Evolutionary conservation across 2,888 invertebrate species (phyloP).

Genomic region (Eupelmus urozonus): DNA sequence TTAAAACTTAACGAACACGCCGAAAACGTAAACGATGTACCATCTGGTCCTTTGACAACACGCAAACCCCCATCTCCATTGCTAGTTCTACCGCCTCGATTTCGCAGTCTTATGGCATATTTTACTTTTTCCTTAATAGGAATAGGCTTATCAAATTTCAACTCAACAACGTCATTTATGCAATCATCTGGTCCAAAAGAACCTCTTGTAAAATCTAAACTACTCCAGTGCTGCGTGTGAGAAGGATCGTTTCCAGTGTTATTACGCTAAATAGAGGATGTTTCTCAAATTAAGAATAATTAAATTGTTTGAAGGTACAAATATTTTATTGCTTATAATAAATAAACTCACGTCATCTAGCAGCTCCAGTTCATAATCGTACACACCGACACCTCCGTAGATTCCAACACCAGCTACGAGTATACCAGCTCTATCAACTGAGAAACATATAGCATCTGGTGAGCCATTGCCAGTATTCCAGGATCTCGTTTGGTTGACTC

Average conservation of each 20-base stretch:
- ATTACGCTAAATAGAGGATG: slow-evolving; percentile 74
- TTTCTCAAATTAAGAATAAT: slow-evolving; percentile 15
- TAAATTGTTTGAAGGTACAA: slow-evolving; percentile 16
- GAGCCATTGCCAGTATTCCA: slow-evolving; percentile 99
- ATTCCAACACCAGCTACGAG: slow-evolving; percentile 93
- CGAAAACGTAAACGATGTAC: slow-evolving; percentile 92
- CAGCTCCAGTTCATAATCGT: slow-evolving; percentile 94
- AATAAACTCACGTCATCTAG: slow-evolving; percentile 84
- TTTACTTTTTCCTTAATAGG: slow-evolving; percentile 92
- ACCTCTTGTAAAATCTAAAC: slow-evolving; percentile 90
- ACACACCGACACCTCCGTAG: slow-evolving; percentile 92
- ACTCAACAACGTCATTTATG: slow-evolving; percentile 91
- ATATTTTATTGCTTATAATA: slow-evolving; percentile 18
- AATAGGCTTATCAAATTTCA: slow-evolving; percentile 93
- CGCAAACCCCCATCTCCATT: slow-evolving; percentile 96
- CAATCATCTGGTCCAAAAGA: slow-evolving; percentile 91
- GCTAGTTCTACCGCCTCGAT: slow-evolving; percentile 94
- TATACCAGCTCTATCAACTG: slow-evolving; percentile 93
- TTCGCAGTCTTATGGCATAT: slow-evolving; percentile 92
- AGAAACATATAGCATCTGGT: slow-evolving; percentile 96
- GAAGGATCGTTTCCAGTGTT: slow-evolving; percentile 80
- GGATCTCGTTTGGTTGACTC: slow-evolving; percentile 91
- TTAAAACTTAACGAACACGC: slow-evolving; percentile 96
- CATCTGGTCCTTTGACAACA: slow-evolving; percentile 94
- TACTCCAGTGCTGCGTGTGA: slow-evolving; percentile 91